Conservation (phyloP, 2,888 invertebrate genomes). For the Campoplex capitator region DNA sequence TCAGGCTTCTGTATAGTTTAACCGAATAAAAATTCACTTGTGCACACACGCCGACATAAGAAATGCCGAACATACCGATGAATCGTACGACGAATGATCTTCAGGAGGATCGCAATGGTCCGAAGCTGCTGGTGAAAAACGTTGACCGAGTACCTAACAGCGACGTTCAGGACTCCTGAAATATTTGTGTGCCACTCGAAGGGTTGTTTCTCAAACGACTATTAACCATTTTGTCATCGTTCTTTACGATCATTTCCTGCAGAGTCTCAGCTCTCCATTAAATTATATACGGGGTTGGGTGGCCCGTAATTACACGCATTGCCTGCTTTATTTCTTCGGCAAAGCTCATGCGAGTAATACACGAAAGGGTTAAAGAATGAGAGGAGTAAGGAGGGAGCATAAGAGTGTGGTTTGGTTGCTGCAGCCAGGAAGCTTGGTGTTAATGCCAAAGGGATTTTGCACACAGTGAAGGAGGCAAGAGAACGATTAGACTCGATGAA, state of each 20-base stretch:
- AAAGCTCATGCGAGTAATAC: slow-evolving; percentile 51
- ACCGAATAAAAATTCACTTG: slow-evolving; percentile 19
- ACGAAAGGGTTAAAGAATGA: slow-evolving; percentile 22
- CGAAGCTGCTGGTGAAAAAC: background rate
- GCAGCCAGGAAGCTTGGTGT: slow-evolving; percentile 36
- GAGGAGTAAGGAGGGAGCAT: background rate
- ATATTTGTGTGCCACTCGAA: background rate
- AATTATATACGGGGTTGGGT: slow-evolving; percentile 24
- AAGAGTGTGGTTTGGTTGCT: slow-evolving; percentile 24
- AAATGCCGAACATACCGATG: background rate
- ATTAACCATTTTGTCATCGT: slow-evolving; percentile 71
- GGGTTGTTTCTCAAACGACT: slow-evolving; percentile 23
- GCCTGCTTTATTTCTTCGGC: slow-evolving; percentile 43
- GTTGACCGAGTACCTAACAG: background rate
- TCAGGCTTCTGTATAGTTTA: background rate
- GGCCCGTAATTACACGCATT: slow-evolving; percentile 53
- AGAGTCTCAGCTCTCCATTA: background rate
- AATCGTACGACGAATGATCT: background rate
- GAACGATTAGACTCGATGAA: slow-evolving; percentile 65
- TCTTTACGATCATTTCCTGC: slow-evolving; percentile 45
- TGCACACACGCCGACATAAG: background rate
- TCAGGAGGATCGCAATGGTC: background rate
- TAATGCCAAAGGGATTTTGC: slow-evolving; percentile 57
- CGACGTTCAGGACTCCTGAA: background rate
- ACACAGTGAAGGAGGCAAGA: slow-evolving; percentile 40